Percentiles rank a stretch among this genome's conserved stretches.
These are phyloP conservation scores for Cricetomys ansorgei DNA, from an alignment of 2,113 vertebrate species.

Conservation along the genomic window DNA sequence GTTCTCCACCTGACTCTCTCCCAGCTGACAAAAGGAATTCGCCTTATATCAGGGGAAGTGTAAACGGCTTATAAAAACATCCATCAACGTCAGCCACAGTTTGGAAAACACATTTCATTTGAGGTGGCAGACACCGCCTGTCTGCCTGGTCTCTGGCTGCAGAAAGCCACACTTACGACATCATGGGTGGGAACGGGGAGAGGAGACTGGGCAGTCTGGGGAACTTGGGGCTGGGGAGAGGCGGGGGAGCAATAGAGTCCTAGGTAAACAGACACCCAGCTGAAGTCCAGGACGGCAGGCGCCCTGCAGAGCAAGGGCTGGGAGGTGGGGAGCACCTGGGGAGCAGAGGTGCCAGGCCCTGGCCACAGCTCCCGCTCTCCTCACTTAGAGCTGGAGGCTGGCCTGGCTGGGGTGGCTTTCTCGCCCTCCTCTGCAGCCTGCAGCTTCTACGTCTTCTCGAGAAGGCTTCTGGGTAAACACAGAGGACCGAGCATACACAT, in stretches of 20 bases:
- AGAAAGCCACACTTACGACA: slow-evolving; percentile 65
- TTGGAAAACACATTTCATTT: slow-evolving; percentile 71
- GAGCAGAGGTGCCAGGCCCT: background rate
- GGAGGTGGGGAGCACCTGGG: too few relatives aligned
- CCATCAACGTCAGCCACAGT: slow-evolving; percentile 74
- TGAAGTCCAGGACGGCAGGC: background rate
- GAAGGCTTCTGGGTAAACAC: slow-evolving; percentile 24
- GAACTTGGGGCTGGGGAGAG: background rate
- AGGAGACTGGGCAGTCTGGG: background rate
- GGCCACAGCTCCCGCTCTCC: background rate
- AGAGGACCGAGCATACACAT: background rate
- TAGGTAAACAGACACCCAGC: background rate
- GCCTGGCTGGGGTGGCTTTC: background rate
- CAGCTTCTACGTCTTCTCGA: background rate
- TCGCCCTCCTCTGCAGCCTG: background rate
- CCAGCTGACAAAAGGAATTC: slow-evolving; percentile 50
- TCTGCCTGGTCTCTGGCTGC: slow-evolving; percentile 26
- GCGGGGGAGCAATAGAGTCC: background rate
- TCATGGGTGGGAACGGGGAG: background rate
- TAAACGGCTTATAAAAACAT: slow-evolving; percentile 49
- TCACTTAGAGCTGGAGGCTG: background rate
- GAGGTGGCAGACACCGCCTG: slow-evolving; percentile 42
- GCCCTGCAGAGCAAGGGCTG: background rate
- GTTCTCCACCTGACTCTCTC: slow-evolving; percentile 17
- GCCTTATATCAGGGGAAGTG: slow-evolving; percentile 60